A percentile compares a stretch with the other conserved stretches of the same genome.
Conservation (phyloP, 2,797 vertebrate species). For the Girardinus metallicus region DNA sequence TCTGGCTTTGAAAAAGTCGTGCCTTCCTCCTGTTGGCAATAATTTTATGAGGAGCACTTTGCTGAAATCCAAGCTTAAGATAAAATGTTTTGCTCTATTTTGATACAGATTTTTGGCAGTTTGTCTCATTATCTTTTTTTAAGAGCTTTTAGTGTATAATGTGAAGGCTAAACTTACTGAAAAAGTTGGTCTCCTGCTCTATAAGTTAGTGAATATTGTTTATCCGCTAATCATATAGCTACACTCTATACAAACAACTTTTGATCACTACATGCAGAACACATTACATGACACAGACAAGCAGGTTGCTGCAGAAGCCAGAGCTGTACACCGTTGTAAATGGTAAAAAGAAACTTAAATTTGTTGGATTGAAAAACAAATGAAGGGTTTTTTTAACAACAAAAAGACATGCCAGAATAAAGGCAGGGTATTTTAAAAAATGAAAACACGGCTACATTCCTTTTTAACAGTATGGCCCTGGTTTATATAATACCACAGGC, state of each 20-base stretch:
- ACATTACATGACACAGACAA: not conserved
- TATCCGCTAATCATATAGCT: not conserved
- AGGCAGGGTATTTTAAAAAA: not conserved
- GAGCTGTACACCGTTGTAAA: not conserved
- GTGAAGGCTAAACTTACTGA: not conserved
- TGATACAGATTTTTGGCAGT: not conserved
- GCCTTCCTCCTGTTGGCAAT: not conserved
- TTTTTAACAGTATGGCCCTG: not conserved
- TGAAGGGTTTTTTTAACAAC: not conserved
- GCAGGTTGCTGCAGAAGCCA: not conserved
- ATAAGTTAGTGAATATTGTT: not conserved
- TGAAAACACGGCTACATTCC: not conserved
- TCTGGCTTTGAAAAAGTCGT: not conserved
- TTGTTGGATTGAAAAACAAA: not conserved
- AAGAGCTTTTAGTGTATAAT: not conserved
- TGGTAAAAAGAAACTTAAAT: not conserved
- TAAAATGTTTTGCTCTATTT: not conserved
- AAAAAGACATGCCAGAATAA: not conserved
- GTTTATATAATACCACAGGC: not conserved
- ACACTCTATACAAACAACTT: not conserved
- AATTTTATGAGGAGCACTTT: not conserved
- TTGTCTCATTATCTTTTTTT: not conserved
- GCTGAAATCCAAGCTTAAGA: not conserved
- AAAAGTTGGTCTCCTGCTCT: not conserved
- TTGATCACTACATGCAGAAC: not conserved